Conservation (phyloP, 1,140 invertebrate species). For the Dufourea novaeangliae region DNA sequence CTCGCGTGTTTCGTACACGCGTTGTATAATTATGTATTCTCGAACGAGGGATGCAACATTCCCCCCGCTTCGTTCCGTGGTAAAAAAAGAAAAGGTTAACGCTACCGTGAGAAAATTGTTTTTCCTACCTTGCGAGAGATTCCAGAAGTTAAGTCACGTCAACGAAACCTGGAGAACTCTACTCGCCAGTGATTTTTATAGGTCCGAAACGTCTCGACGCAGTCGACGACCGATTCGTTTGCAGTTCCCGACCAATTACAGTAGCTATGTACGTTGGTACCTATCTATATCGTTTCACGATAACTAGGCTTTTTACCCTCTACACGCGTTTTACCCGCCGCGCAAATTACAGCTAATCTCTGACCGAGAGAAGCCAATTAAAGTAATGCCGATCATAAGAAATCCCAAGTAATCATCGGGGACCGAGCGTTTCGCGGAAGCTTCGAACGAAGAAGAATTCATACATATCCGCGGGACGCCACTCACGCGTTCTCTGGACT, state of each 20-base stretch:
- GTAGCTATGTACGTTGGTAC: no score
- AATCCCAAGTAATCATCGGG: constrained; percentile 16
- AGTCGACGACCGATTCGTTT: no score
- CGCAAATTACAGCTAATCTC: constrained; percentile 26
- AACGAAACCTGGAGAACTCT: no score
- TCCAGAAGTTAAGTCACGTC: no score
- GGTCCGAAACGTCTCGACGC: no score
- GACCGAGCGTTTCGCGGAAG: background rate
- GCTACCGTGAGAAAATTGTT: background rate
- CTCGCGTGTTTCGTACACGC: constrained; percentile 4
- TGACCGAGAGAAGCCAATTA: constrained; percentile 24
- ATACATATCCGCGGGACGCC: no score
- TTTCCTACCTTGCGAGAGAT: no score
- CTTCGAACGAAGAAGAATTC: background rate
- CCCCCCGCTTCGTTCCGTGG: background rate
- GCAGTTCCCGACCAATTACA: no score
- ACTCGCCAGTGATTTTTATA: no score
- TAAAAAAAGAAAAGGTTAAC: background rate
- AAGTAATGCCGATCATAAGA: constrained; percentile 30
- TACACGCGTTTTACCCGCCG: background rate
- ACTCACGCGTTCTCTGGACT: background rate
- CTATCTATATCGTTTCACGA: background rate
- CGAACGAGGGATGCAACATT: background rate
- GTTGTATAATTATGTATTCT: constrained; percentile 11
- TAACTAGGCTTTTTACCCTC: constrained; percentile 29